Percentiles rank a stretch among this genome's conserved stretches.
Conservation (phyloP, 2,797 vertebrate genomes). For the Rachycentron canadum region DNA sequence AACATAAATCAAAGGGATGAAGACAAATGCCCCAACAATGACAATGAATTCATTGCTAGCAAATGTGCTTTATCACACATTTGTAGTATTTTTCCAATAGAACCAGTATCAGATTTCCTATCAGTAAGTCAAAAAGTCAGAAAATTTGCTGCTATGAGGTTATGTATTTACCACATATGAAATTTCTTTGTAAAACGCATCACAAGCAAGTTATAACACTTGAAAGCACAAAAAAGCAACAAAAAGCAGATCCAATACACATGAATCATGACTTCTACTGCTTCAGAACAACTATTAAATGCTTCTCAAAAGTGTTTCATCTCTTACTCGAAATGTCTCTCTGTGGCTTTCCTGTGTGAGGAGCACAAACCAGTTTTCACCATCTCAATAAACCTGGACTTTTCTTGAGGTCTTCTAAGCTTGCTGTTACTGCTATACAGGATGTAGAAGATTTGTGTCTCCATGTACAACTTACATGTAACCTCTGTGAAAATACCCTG, state of each 20-base stretch:
- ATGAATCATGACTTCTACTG: background rate
- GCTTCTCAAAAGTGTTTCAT: slow-evolving; percentile 33
- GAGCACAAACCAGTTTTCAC: slow-evolving; percentile 40
- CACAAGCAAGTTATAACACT: slow-evolving; percentile 10
- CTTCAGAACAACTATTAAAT: slow-evolving; percentile 2
- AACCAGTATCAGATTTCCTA: background rate
- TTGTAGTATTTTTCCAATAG: background rate
- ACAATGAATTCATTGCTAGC: background rate
- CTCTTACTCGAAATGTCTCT: slow-evolving; percentile 65
- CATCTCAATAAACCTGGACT: slow-evolving; percentile 60
- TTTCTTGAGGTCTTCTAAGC: slow-evolving; percentile 70
- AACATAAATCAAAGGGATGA: background rate
- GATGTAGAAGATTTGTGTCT: slow-evolving; percentile 61
- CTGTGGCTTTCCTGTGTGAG: slow-evolving; percentile 76
- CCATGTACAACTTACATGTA: slow-evolving; percentile 43
- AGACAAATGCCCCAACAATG: background rate
- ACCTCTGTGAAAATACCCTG: slow-evolving; percentile 79
- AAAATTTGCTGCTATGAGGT: background rate
- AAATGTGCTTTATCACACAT: slow-evolving; percentile 9
- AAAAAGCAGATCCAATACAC: slow-evolving; percentile 12
- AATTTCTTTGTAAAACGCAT: background rate
- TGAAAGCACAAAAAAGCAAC: background rate
- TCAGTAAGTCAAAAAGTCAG: background rate
- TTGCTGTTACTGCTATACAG: slow-evolving; percentile 59
- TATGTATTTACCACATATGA: background rate